Conservation (phyloP, 2,888 invertebrate genomes). For the Luperina nickerlii region DNA sequence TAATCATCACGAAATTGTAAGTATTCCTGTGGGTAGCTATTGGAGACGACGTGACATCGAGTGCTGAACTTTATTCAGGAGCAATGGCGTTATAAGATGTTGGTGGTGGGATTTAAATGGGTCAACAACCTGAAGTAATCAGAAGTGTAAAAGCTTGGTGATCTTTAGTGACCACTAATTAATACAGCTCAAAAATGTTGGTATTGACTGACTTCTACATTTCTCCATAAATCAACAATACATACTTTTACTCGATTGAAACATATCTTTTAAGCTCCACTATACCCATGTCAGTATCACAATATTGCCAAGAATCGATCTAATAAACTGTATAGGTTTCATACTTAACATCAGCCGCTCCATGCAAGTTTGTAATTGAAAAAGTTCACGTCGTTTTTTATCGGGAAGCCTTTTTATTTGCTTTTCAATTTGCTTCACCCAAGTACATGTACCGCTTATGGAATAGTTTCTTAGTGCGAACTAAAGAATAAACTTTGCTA, state of each 20-base stretch:
- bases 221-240: background rate
- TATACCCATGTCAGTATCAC: constrained; percentile 63
- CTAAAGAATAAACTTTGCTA: constrained; percentile 46
- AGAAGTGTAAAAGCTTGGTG: background rate
- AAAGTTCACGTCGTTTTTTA: constrained; percentile 84
- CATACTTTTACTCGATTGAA: background rate
- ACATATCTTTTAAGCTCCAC: background rate
- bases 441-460: constrained; percentile 65
- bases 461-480: constrained; percentile 60
- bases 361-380: constrained; percentile 90
- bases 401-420: constrained; percentile 74
- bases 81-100: background rate
- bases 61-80: background rate
- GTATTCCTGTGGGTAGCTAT: background rate
- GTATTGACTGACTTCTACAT: background rate
- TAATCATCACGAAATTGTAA: constrained; percentile 9
- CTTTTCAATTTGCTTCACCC: constrained; percentile 75
- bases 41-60: background rate
- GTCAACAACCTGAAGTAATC: background rate
- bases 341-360: constrained; percentile 80
- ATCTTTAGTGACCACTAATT: background rate
- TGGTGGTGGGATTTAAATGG: background rate
- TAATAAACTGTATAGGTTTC: constrained; percentile 67
- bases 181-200: background rate
- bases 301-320: constrained; percentile 70